phyloP scores from a whole-genome alignment of 2,888 invertebrate genomes.

The Cacoxenus indagator region DNA sequence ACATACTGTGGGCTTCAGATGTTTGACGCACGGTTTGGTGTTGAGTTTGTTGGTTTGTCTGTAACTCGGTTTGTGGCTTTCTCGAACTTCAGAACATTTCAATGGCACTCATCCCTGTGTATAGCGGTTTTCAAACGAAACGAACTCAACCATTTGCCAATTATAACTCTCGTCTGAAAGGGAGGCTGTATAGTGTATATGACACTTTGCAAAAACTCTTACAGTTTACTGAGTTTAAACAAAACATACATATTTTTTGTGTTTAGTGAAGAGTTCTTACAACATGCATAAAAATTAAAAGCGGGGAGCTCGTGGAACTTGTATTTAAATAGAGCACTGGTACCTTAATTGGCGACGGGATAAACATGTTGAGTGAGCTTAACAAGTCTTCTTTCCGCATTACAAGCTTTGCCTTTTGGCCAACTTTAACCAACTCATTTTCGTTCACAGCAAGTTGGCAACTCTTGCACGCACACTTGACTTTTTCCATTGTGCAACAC shows the following conservation, averaged over 20 bases:
- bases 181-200: background rate
- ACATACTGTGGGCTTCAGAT: too few relatives aligned
- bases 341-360: background rate
- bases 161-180: too few relatives aligned
- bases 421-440: background rate
- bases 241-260: background rate
- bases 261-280: background rate
- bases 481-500: background rate
- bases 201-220: conserved; percentile 14
- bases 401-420: background rate
- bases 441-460: conserved; percentile 7
- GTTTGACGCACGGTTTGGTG: background rate
- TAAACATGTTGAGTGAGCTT: too few relatives aligned
- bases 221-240: conserved; percentile 21
- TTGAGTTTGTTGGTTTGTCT: background rate
- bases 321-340: background rate
- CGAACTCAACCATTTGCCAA: too few relatives aligned
- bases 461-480: background rate
- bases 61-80: background rate
- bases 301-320: background rate
- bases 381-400: background rate
- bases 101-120: background rate
- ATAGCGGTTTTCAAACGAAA: too few relatives aligned
- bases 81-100: background rate
- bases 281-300: background rate